Conservation (phyloP, 2,797 vertebrate genomes). For the Uromys caudimaculatus region DNA sequence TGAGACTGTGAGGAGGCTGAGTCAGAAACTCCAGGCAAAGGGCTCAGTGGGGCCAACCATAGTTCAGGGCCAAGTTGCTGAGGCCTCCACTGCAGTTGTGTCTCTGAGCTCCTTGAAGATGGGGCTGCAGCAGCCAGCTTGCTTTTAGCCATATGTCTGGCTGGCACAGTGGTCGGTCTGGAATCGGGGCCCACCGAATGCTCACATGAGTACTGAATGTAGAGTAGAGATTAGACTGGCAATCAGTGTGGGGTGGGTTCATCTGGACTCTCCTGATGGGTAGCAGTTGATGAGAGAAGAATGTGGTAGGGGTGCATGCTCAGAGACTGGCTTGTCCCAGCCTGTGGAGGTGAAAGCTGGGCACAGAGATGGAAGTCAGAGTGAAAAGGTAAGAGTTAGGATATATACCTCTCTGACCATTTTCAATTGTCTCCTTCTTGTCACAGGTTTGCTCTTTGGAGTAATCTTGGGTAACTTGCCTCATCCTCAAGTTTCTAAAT, state of each 20-base stretch:
- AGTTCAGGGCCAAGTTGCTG: neutral
- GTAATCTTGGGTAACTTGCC: neutral
- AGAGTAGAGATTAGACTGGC: neutral
- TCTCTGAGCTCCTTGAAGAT: neutral
- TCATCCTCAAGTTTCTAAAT: neutral
- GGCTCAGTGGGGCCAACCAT: neutral
- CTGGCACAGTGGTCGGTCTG: neutral
- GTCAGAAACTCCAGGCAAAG: neutral
- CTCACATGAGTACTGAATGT: neutral
- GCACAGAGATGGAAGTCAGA: neutral
- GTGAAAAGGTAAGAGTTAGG: neutral
- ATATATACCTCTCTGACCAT: neutral
- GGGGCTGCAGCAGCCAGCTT: neutral
- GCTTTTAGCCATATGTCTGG: neutral
- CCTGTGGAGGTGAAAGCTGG: neutral
- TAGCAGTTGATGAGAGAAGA: neutral
- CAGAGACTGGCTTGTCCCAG: neutral
- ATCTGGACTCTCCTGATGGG: neutral
- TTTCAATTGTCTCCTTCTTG: neutral
- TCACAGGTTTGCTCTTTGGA: neutral
- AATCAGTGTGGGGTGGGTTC: neutral
- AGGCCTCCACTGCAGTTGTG: neutral
- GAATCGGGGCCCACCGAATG: neutral
- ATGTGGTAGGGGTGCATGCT: fast-evolving
- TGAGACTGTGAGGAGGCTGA: neutral